Percentiles rank a stretch among this genome's conserved stretches.
Evolutionary conservation across 2,797 vertebrate species (phyloP).

Genomic region (Rhabdomys pumilio): DNA sequence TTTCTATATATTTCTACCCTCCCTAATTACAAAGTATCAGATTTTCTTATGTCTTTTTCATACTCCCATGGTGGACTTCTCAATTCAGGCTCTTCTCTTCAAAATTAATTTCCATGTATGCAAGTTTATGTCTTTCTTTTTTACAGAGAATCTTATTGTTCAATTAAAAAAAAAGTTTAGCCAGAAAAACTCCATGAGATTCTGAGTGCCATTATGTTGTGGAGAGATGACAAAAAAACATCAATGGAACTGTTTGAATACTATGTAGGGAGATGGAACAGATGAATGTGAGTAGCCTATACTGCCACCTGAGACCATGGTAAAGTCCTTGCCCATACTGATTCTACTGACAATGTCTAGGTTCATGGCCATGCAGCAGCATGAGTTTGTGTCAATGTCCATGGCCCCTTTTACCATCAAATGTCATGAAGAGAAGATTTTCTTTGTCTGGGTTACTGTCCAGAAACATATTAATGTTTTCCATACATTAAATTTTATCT

Average conservation of each 20-base stretch:
- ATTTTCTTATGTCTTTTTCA: not conserved
- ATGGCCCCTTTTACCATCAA: not conserved
- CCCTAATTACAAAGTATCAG: not conserved
- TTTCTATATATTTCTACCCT: not conserved
- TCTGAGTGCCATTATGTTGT: too few species aligned
- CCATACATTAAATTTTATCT: not conserved
- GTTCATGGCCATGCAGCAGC: not conserved
- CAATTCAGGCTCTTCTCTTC: not conserved
- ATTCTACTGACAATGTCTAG: not conserved
- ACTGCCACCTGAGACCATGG: not conserved
- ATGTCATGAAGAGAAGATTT: not conserved
- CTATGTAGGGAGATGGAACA: not conserved
- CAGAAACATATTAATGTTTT: not conserved
- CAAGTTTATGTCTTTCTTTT: not conserved
- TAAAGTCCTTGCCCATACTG: not conserved
- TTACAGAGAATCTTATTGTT: not conserved
- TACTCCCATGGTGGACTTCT: not conserved
- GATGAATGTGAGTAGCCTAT: not conserved
- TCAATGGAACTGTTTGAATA: too few species aligned
- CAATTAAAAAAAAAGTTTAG: not conserved
- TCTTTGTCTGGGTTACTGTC: not conserved
- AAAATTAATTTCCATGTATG: not conserved
- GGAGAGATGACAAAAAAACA: too few species aligned
- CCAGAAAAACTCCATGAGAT: too few species aligned
- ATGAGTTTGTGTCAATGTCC: not conserved